These are phyloP conservation scores for Fukomys damarensis DNA, from an alignment of 2,113 vertebrate genomes.

Conservation along the genomic window DNA sequence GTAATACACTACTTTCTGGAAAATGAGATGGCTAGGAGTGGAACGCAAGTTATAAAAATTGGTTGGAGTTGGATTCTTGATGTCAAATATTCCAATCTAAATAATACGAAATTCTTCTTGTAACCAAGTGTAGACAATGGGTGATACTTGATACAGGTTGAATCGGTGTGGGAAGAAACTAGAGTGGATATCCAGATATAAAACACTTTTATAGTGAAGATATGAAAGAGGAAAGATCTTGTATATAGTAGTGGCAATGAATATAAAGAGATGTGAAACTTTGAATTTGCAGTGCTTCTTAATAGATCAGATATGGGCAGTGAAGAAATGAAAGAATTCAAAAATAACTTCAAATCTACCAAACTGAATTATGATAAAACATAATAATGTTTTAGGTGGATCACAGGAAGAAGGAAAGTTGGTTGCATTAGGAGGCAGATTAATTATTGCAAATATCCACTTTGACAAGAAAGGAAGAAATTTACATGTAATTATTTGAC, in stretches of 20 bases:
- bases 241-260: background rate
- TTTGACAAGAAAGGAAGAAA: constrained; percentile 42
- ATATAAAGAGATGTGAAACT: background rate
- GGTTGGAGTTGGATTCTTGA: background rate
- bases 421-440: background rate
- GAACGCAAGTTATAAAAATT: background rate
- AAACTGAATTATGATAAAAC: background rate
- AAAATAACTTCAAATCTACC: constrained; percentile 31
- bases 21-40: background rate
- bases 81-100: background rate
- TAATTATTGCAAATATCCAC: background rate
- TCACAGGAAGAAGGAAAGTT: background rate
- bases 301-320: background rate
- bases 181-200: background rate
- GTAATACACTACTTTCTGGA: background rate
- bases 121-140: background rate
- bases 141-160: background rate
- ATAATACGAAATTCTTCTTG: background rate
- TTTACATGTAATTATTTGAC: background rate
- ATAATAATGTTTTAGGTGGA: background rate
- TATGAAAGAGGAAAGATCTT: background rate
- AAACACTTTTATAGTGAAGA: background rate
- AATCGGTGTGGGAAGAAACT: background rate
- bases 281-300: background rate
- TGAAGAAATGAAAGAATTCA: background rate